phyloP scores from a whole-genome alignment of 2,888 invertebrate species.

The Coremacera marginata region DNA sequence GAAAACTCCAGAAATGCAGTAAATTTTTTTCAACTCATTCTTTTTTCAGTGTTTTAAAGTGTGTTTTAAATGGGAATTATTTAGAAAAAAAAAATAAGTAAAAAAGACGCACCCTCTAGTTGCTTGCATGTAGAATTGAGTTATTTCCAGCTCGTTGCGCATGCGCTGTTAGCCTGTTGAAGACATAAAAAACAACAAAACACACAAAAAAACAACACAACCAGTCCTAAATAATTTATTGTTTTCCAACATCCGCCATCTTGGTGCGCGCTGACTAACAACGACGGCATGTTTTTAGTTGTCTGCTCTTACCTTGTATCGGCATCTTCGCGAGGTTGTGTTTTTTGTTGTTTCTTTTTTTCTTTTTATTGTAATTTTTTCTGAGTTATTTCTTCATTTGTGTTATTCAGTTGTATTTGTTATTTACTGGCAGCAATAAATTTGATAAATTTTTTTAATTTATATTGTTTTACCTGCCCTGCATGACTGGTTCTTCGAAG shows the following conservation, averaged over 20 bases:
- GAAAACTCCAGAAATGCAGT: neutral
- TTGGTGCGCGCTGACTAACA: neutral
- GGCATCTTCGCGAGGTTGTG: neutral
- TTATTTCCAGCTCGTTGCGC: slow-evolving; percentile 31
- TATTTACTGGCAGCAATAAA: slow-evolving; percentile 42
- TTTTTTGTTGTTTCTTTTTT: neutral
- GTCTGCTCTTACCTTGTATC: neutral
- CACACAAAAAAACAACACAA: slow-evolving; percentile 10
- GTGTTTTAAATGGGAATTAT: slow-evolving; percentile 13
- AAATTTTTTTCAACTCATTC: neutral
- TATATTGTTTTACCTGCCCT: slow-evolving; percentile 32
- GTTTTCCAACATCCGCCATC: slow-evolving; percentile 28
- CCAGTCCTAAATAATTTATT: slow-evolving; percentile 24
- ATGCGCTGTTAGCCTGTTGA: neutral
- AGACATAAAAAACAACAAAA: neutral
- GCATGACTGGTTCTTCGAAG: slow-evolving; percentile 6
- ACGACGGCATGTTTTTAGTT: slow-evolving; percentile 1
- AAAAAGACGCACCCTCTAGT: neutral
- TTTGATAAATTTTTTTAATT: slow-evolving; percentile 40
- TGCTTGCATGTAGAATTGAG: slow-evolving; percentile 29
- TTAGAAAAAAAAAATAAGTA: neutral
- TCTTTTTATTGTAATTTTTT: slow-evolving; percentile 46
- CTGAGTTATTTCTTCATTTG: slow-evolving; percentile 63
- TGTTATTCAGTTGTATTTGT: slow-evolving; percentile 42
- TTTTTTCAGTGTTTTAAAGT: neutral